A percentile compares a stretch with the other conserved stretches of the same genome.
phyloP scores from a whole-genome alignment of 2,797 vertebrate genomes.

The Dipus sagitta region DNA sequence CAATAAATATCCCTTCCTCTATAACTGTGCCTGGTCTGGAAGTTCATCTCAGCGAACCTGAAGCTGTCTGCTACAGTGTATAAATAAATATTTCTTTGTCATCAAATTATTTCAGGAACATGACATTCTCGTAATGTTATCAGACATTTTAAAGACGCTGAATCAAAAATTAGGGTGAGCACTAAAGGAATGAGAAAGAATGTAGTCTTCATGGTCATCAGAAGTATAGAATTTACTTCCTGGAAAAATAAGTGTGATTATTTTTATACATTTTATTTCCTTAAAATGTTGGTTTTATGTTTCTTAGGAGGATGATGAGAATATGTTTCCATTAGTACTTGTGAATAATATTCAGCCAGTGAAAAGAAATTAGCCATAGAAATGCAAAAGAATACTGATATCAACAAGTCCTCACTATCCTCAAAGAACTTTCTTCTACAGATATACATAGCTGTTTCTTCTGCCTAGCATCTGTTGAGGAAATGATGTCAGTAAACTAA shows the following conservation, averaged over 20 bases:
- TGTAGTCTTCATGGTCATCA: not conserved
- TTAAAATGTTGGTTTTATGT: not conserved
- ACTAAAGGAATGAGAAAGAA: not conserved
- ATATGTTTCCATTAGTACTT: not conserved
- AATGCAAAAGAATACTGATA: conserved; percentile 54
- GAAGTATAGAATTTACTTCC: not conserved
- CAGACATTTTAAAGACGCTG: not conserved
- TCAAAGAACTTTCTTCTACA: conserved; percentile 69
- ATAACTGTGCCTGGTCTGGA: too few species aligned
- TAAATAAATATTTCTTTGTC: not conserved
- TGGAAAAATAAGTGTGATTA: not conserved
- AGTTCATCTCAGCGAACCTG: too few species aligned
- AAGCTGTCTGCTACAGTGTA: too few species aligned
- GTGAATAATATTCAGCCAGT: not conserved
- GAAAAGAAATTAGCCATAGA: not conserved
- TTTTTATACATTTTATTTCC: not conserved
- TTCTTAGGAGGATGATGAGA: not conserved
- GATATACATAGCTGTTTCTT: conserved; percentile 78
- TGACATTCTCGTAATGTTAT: not conserved
- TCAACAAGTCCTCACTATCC: conserved; percentile 62
- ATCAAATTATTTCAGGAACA: not conserved
- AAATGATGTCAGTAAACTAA: conserved; percentile 81
- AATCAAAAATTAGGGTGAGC: not conserved
- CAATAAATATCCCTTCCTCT: too few species aligned
- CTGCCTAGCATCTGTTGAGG: conserved; percentile 80